These are phyloP conservation scores for Diplogasteroides magnus DNA, from an alignment of 1,140 invertebrate species.

Conservation along the genomic window DNA sequence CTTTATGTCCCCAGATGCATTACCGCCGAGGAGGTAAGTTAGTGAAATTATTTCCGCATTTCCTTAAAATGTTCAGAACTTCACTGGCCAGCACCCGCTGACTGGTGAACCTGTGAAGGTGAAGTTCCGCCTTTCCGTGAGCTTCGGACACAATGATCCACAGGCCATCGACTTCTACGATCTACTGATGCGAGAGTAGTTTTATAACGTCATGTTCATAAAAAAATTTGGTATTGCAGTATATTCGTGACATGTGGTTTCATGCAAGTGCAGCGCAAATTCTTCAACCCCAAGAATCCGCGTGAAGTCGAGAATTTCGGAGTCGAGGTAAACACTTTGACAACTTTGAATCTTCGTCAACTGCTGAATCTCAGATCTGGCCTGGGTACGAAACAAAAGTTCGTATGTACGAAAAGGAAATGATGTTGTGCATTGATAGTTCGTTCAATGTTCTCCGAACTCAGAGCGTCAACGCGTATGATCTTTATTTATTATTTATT, in stretches of 20 bases:
- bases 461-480: constrained; percentile 2
- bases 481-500: neutral
- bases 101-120: no score
- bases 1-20: constrained; percentile 15
- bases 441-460: constrained; percentile 2
- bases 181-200: no score
- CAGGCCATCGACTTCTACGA: constrained; percentile 30
- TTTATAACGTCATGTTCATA: neutral
- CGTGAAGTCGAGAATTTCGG: no score
- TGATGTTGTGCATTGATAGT: constrained; percentile 24
- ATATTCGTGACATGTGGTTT: constrained; percentile 12
- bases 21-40: constrained; percentile 8
- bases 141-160: constrained; percentile 18
- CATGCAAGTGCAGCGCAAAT: no score
- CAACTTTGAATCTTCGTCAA: neutral
- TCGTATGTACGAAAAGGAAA: no score
- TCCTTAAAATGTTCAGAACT: constrained; percentile 2
- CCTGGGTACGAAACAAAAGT: constrained; percentile 18
- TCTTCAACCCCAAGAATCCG: constrained; percentile 16
- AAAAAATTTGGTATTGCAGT: neutral
- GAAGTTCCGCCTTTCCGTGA: no score
- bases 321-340: no score
- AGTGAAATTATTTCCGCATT: neutral
- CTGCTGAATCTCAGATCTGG: constrained; percentile 1
- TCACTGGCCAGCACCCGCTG: no score